Percentiles rank a stretch among this genome's conserved stretches.
phyloP scores from a whole-genome alignment of 2,797 vertebrate genomes.

The Protosalanx chinensis region DNA sequence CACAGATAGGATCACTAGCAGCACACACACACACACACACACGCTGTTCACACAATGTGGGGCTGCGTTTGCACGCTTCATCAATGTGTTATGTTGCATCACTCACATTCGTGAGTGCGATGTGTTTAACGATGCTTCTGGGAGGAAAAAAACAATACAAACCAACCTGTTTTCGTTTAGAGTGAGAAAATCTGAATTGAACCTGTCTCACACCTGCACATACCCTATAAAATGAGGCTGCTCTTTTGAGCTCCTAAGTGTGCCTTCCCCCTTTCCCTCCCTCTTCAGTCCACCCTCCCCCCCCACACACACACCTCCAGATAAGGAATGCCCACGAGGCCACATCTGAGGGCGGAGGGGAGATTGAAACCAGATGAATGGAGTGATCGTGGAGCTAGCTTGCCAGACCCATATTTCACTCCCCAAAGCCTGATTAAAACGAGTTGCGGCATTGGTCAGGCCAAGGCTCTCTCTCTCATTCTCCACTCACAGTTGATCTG shows the following conservation, averaged over 20 bases:
- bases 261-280: not conserved
- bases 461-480: constrained; percentile 45
- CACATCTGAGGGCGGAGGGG: constrained; percentile 67
- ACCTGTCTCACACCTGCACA: constrained; percentile 15
- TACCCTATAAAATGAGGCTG: constrained; percentile 58
- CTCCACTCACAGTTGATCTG: constrained; percentile 15
- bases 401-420: constrained; percentile 72
- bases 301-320: constrained; percentile 23
- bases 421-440: constrained; percentile 75
- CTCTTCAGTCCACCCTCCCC: constrained; percentile 8
- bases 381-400: constrained; percentile 57
- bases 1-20: not conserved
- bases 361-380: constrained; percentile 83
- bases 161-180: too few species aligned
- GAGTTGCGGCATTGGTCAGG: constrained; percentile 51
- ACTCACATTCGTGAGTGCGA: too few species aligned
- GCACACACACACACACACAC: too few species aligned
- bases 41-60: not conserved
- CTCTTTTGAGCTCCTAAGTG: constrained; percentile 50
- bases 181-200: not conserved
- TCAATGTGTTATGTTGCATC: too few species aligned
- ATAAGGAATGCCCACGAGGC: constrained; percentile 71
- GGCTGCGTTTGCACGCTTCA: too few species aligned
- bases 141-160: too few species aligned
- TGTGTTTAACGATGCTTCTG: too few species aligned